Evolutionary conservation across 2,113 vertebrate genomes (phyloP).

Genomic region (Climacteris rufus): DNA sequence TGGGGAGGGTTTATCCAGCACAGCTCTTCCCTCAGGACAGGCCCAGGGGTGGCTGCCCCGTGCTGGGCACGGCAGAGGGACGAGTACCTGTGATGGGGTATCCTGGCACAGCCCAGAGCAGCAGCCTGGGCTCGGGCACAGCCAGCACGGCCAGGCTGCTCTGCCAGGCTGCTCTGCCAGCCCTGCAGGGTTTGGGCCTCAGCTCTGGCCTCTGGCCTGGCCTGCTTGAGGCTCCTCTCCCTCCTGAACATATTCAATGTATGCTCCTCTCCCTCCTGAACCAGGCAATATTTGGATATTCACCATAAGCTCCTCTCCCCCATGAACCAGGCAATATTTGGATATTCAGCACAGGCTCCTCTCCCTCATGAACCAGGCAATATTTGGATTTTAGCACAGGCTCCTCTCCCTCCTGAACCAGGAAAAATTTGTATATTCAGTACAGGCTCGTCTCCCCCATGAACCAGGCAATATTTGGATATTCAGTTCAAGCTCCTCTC

Average conservation of each 20-base stretch:
- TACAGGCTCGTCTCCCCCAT: too few relatives aligned
- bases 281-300: accelerated
- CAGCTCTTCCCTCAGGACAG: background rate
- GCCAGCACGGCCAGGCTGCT: accelerated
- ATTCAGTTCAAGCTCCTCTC: too few relatives aligned
- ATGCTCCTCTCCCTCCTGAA: background rate
- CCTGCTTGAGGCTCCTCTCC: background rate
- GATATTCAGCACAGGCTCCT: background rate
- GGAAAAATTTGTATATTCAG: too few relatives aligned
- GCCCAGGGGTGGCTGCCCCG: accelerated
- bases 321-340: too few relatives aligned
- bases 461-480: too few relatives aligned
- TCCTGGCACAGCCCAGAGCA: too few relatives aligned
- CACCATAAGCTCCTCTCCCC: too few relatives aligned
- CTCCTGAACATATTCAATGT: too few relatives aligned
- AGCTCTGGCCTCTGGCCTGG: background rate
- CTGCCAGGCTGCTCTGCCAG: background rate
- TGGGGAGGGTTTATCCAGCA: accelerated
- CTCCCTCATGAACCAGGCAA: accelerated
- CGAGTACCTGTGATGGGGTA: background rate
- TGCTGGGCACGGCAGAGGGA: background rate
- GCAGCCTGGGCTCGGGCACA: background rate
- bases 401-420: background rate
- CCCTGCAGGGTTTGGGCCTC: background rate
- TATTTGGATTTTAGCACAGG: accelerated